Conservation (phyloP, 2,113 vertebrate genomes). For the Sardina pilchardus region DNA sequence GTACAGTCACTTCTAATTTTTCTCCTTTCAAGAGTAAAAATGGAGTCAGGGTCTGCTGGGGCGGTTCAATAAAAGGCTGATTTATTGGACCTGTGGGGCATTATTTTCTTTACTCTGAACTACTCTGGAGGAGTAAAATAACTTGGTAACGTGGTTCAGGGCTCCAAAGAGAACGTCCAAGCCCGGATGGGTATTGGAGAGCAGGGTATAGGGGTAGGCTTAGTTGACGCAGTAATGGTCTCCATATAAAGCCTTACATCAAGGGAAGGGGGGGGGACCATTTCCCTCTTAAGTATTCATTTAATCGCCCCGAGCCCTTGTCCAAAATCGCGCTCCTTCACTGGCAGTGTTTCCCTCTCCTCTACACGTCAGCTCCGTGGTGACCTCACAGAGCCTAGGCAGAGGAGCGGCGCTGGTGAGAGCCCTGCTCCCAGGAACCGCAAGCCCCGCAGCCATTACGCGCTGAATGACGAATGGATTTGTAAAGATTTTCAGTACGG, state of each 20-base stretch:
- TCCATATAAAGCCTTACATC: neutral
- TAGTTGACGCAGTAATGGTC: neutral
- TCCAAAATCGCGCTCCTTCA: neutral
- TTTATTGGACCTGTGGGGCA: slow-evolving; percentile 55
- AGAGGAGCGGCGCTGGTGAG: neutral
- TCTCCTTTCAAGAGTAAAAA: slow-evolving; percentile 40
- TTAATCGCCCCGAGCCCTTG: neutral
- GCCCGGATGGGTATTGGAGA: neutral
- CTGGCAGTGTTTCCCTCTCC: neutral
- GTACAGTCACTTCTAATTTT: slow-evolving; percentile 40
- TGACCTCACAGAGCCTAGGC: neutral
- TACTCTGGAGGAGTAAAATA: slow-evolving; percentile 46
- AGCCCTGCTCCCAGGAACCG: neutral
- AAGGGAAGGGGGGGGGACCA: neutral
- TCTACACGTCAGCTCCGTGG: neutral
- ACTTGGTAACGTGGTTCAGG: slow-evolving; percentile 43
- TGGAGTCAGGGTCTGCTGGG: slow-evolving; percentile 42
- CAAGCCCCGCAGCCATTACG: neutral
- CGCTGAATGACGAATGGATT: neutral
- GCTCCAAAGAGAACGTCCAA: slow-evolving; percentile 40
- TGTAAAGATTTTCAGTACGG: slow-evolving; percentile 1
- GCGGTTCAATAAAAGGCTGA: slow-evolving; percentile 52
- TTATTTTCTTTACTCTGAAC: slow-evolving; percentile 54
- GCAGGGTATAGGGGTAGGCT: neutral
- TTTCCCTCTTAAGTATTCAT: slow-evolving; percentile 36